Evolutionary conservation across 2,797 vertebrate species (phyloP), one percentile per base, ranked within the genome.

Genomic region (Cossypha polioptera): DNA sequence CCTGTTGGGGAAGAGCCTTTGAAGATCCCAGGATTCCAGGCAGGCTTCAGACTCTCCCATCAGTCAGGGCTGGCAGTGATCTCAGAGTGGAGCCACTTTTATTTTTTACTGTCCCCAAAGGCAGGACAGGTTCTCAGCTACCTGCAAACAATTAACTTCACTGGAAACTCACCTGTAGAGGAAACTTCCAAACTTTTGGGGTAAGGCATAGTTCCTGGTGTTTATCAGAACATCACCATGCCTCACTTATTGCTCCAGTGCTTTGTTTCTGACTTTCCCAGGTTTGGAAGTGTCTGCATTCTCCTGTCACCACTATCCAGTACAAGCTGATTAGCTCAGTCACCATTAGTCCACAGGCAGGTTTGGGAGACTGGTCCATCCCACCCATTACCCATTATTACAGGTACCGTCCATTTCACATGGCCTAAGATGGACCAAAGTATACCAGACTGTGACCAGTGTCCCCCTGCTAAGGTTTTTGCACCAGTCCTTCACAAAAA

Each of bases 301-400:
- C 10, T 68, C 50, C 61, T 78, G 66, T 55, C 63, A 61, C 54
- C 20, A 15, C 47, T 35, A 16, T 16, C 12, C n/a, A 57, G 40
- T 36, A 67, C 21, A 26, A 67, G 28, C 24, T 29, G 22, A 72
- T 65, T 15, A 58, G 13, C 42, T 53, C 0, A 0, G 35, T 48
- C 67, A 48, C 22, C 0, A 0, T 33, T 66, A 67, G 62, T 15
- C 45, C 57, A 43, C 1, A 1, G 81, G 16, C 24, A 35, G 40
- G 6, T 59, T n/a, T 66, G 48, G 67, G 33, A 50, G 62, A n/a
- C 16, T 36, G 35, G 58, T 28, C 40, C 38, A 21, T 12, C 33
- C 84, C 74, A 51, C 10, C 50, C 50, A 29, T 29, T 51, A 29
- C 28, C 50, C 50, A 51, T 51, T 51, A 51, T 51, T 29, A 51